A percentile compares a stretch with the other conserved stretches of the same genome.
phyloP scores from a whole-genome alignment of 1,140 invertebrate species.

The Drosophila nigrodunni region DNA sequence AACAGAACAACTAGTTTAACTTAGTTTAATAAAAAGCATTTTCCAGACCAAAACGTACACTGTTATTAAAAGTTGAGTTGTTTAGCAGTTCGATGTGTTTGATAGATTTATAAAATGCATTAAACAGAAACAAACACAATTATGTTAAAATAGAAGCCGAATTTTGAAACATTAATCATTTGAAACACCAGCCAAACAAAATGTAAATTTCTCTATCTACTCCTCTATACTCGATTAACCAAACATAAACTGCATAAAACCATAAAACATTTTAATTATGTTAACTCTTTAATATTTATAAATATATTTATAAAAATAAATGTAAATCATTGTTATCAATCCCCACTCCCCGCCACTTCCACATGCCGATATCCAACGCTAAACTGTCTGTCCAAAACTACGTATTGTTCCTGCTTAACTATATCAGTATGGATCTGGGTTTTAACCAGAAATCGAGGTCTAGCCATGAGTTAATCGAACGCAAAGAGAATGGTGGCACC shows the following conservation, averaged over 20 bases:
- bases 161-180: slow-evolving; percentile 25
- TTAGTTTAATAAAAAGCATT: slow-evolving; percentile 42
- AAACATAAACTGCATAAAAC: background rate
- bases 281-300: background rate
- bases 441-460: background rate
- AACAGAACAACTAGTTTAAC: slow-evolving; percentile 9
- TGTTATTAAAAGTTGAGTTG: slow-evolving; percentile 15
- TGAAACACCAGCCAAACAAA: slow-evolving; percentile 19
- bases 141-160: slow-evolving; percentile 22
- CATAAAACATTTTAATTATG: slow-evolving; percentile 1
- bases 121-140: slow-evolving; percentile 72
- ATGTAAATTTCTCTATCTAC: slow-evolving; percentile 41
- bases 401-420: slow-evolving; percentile 1
- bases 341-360: slow-evolving; percentile 19
- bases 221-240: slow-evolving; percentile 41
- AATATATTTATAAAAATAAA: background rate
- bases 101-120: slow-evolving; percentile 38
- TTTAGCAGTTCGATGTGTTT: slow-evolving; percentile 15
- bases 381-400: slow-evolving; percentile 8
- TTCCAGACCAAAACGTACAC: slow-evolving; percentile 30
- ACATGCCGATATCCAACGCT: slow-evolving; percentile 24
- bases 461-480: background rate
- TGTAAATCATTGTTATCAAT: slow-evolving; percentile 31
- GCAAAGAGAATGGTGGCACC: background rate
- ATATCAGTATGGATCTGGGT: slow-evolving; percentile 22